Evolutionary conservation across 2,888 invertebrate genomes (phyloP).

Genomic region (Pollenia amentaria): DNA sequence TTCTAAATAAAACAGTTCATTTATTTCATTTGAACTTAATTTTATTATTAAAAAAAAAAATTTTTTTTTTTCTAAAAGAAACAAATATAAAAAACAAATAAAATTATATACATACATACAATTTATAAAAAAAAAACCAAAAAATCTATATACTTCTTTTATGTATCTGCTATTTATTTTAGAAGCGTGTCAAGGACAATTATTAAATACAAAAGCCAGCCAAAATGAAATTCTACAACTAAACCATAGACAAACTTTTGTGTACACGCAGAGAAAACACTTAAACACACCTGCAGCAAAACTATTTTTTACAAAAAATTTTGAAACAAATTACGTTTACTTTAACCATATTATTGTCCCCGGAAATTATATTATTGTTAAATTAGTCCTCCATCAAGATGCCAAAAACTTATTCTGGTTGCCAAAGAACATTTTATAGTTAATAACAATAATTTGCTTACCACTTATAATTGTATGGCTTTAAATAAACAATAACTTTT

Average conservation of each 20-base stretch:
- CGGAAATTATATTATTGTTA: no score
- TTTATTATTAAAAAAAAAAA: background rate
- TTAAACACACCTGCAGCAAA: no score
- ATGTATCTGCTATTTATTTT: slow-evolving; percentile 38
- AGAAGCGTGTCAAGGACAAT: slow-evolving; percentile 71
- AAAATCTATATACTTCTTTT: slow-evolving; percentile 1
- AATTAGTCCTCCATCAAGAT: no score
- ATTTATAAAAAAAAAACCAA: background rate
- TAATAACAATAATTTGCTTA: no score
- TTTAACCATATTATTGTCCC: no score
- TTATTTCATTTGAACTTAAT: slow-evolving; percentile 29
- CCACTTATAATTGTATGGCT: no score
- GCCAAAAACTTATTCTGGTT: no score
- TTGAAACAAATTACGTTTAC: no score
- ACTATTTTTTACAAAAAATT: no score
- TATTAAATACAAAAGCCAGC: slow-evolving; percentile 48
- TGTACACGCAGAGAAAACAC: no score
- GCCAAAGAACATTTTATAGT: no score
- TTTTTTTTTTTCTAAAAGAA: slow-evolving; percentile 31
- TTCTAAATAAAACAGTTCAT: slow-evolving; percentile 28
- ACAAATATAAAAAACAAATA: background rate
- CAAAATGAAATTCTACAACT: slow-evolving; percentile 32
- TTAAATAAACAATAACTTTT: no score
- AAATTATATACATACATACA: slow-evolving; percentile 22
- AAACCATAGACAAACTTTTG: background rate